Base-by-base conservation (phyloP, 2,113 vertebrate genomes). In the Typhlomys cinereus region DNA sequence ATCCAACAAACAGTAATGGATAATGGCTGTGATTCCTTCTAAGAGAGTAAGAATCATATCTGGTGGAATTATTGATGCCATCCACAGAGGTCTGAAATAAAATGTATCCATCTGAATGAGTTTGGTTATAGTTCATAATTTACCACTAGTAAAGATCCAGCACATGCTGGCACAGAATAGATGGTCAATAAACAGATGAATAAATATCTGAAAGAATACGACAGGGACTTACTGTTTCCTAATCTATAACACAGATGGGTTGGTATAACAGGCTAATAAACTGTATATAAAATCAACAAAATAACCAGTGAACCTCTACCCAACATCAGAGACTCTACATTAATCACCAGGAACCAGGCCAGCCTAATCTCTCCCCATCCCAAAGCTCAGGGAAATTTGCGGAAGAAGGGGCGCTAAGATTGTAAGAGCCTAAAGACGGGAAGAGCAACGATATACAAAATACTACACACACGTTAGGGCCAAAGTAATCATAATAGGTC, bases 1-100 rank as follows among this genome's bases (percentile, higher is more conserved):
- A 98, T 99, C 99, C 95, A 99, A 97, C 54, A 99, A 98, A 93
- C 99, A 99, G 96, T 99, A 99, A 97, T 99, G 99, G 97, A 99
- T 99, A 95, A 99, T 99, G 90, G 99, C 98, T 18, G 99, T 99
- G 90, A 99, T 98, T n/a, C 99, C 99, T 97, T 99, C 99, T 90
- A 99, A 97, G 54, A 99, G 97, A 44, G 99, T 99, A 34, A 99
- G 98, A 96, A 99, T 98, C 97, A 99, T 98, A 97, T 99, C 99
- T 91, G 99, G 99, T 59, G 99, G 99, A 91, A 99, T 99, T 95
- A 99, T 98, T 66, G 99, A 98, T 70, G 99, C 99, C 98, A 99
- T 99, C 99, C 99, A 99, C 78, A 98, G 98, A 50, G 99, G 99
- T 88, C 99, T 99, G 95, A 89, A 98, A 97, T 62, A 94, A 83